A percentile compares a stretch with the other conserved stretches of the same genome.
Evolutionary conservation across 2,797 vertebrate genomes (phyloP).

Genomic region (Lepilemur septentrionalis): DNA sequence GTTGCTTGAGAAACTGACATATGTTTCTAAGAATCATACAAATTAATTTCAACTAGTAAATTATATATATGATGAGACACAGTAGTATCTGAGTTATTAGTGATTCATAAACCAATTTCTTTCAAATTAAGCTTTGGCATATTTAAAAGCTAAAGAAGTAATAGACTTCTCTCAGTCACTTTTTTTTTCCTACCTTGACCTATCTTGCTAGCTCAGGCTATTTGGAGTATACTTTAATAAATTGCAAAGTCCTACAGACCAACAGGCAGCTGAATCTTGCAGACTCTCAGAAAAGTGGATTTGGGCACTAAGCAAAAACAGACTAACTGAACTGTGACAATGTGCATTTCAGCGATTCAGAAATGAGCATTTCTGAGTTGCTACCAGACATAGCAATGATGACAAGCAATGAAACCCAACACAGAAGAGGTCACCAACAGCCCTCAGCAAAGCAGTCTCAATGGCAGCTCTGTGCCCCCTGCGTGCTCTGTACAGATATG

Average conservation of each 20-base stretch:
- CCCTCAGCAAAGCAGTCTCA: background rate
- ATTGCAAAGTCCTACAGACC: background rate
- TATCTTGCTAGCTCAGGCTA: background rate
- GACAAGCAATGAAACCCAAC: slow-evolving; percentile 42
- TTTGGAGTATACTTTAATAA: background rate
- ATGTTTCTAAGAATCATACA: background rate
- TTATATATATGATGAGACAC: background rate
- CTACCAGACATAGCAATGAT: background rate
- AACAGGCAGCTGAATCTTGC: background rate
- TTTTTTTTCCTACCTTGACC: background rate
- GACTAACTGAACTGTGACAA: slow-evolving; percentile 27
- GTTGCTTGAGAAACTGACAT: background rate
- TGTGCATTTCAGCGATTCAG: slow-evolving; percentile 42
- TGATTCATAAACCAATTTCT: background rate
- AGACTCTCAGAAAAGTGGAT: slow-evolving; percentile 37
- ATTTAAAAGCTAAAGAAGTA: background rate
- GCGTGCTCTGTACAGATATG: background rate
- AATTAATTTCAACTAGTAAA: slow-evolving; percentile 38
- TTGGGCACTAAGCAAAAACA: slow-evolving; percentile 64
- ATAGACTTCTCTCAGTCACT: background rate
- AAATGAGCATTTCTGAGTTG: slow-evolving; percentile 19
- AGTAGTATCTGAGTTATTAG: background rate
- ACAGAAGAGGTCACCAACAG: slow-evolving; percentile 11
- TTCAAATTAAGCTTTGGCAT: background rate
- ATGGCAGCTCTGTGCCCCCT: background rate